A percentile compares a stretch with the other conserved stretches of the same genome.
These are phyloP conservation scores for Australoheros facetus DNA, from an alignment of 2,797 vertebrate species.

Conservation along the genomic window DNA sequence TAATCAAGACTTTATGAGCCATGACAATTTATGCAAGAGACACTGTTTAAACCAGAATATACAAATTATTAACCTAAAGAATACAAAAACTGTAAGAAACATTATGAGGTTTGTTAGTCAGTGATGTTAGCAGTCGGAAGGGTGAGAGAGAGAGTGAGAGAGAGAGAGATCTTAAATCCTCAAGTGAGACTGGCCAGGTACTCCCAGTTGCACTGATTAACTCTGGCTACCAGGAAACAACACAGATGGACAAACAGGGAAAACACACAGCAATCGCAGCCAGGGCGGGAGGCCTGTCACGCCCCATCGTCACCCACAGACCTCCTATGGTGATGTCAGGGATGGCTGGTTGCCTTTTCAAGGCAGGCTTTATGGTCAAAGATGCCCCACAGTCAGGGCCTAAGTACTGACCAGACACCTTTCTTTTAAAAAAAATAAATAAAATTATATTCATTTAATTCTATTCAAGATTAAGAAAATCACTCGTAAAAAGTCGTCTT, in stretches of 20 bases:
- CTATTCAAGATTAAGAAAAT: background rate
- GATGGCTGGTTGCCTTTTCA: background rate
- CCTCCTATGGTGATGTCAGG: background rate
- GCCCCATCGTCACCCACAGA: background rate
- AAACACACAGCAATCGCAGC: fast-evolving
- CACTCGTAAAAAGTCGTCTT: background rate
- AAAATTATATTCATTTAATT: background rate
- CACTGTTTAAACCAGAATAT: background rate
- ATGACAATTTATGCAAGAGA: background rate
- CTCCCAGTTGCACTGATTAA: background rate
- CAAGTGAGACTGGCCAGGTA: background rate
- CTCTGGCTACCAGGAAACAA: background rate
- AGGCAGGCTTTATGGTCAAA: background rate
- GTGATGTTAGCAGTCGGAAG: background rate
- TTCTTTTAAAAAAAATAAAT: background rate
- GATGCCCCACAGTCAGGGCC: background rate
- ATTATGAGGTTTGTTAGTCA: background rate
- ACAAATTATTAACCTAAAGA: background rate
- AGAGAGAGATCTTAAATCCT: too few species aligned
- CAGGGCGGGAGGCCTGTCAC: background rate
- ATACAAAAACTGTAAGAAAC: background rate
- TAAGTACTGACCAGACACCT: background rate
- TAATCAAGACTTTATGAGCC: background rate
- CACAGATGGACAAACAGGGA: too few species aligned
- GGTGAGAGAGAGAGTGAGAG: too few species aligned